These are phyloP conservation scores for Formica exsecta DNA, from an alignment of 1,140 invertebrate species.

Conservation along the genomic window DNA sequence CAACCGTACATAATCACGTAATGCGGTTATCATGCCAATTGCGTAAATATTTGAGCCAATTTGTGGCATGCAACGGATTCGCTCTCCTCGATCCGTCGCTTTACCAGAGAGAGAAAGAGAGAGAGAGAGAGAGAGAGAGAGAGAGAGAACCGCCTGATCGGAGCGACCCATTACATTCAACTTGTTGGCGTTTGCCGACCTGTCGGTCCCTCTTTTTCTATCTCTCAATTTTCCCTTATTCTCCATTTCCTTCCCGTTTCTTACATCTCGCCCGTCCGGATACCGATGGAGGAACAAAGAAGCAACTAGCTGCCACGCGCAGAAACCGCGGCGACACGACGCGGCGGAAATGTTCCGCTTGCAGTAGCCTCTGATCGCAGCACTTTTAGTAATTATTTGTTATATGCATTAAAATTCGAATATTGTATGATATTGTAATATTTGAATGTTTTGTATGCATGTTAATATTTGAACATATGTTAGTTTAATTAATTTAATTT, in stretches of 20 bases:
- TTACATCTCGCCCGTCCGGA: neutral
- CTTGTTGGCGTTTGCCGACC: conserved; percentile 72
- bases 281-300: conserved; percentile 42
- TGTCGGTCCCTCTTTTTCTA: conserved; percentile 36
- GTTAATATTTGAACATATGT: neutral
- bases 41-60: conserved; percentile 86
- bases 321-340: conserved; percentile 38
- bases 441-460: no score
- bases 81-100: conserved; percentile 69
- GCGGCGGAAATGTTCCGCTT: conserved; percentile 48
- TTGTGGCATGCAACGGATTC: conserved; percentile 83
- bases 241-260: conserved; percentile 46
- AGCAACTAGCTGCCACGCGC: conserved; percentile 39
- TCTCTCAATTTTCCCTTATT: conserved; percentile 59
- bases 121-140: conserved; percentile 51
- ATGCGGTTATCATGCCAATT: conserved; percentile 85
- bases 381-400: conserved; percentile 17
- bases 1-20: conserved; percentile 85
- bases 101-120: conserved; percentile 18
- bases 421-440: no score
- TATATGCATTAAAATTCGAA: neutral
- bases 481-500: conserved; percentile 6
- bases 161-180: conserved; percentile 73
- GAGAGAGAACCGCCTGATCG: conserved; percentile 70
- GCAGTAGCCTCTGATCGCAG: conserved; percentile 49